phyloP scores from a whole-genome alignment of 2,113 vertebrate genomes.

The Epinephelus lanceolatus region DNA sequence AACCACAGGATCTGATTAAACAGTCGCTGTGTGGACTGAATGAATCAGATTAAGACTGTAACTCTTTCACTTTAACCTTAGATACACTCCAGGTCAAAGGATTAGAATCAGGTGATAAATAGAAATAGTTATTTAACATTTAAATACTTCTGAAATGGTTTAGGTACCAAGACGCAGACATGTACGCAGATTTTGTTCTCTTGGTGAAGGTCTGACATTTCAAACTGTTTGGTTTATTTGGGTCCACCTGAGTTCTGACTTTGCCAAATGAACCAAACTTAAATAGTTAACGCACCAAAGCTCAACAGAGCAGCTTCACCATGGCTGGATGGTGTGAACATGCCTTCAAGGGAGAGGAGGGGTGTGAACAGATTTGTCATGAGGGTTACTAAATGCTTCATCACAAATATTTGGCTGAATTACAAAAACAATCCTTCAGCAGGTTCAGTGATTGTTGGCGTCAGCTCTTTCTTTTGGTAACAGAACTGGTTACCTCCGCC shows the following conservation, averaged over 20 bases:
- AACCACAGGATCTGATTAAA: background rate
- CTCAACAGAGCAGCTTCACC: background rate
- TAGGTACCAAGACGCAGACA: background rate
- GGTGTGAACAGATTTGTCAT: background rate
- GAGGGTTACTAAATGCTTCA: background rate
- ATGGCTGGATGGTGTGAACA: background rate
- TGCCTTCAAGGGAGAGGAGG: too few species aligned
- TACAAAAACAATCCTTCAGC: background rate
- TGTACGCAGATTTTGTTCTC: background rate
- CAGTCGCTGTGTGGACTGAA: background rate
- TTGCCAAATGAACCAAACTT: constrained; percentile 1
- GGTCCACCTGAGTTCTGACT: constrained; percentile 23
- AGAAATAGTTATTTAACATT: background rate
- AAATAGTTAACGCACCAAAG: too few species aligned
- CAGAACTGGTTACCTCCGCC: background rate
- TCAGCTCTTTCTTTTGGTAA: background rate
- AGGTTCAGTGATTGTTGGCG: background rate
- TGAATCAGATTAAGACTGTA: background rate
- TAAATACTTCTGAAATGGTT: background rate
- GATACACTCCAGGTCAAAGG: background rate
- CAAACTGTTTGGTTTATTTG: background rate
- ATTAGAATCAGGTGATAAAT: background rate
- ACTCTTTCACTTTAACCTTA: too few species aligned
- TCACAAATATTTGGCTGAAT: background rate
- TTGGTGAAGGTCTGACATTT: background rate